Evolutionary conservation across 2,888 invertebrate species (phyloP).

Genomic region (Sphaerophoria taeniata): DNA sequence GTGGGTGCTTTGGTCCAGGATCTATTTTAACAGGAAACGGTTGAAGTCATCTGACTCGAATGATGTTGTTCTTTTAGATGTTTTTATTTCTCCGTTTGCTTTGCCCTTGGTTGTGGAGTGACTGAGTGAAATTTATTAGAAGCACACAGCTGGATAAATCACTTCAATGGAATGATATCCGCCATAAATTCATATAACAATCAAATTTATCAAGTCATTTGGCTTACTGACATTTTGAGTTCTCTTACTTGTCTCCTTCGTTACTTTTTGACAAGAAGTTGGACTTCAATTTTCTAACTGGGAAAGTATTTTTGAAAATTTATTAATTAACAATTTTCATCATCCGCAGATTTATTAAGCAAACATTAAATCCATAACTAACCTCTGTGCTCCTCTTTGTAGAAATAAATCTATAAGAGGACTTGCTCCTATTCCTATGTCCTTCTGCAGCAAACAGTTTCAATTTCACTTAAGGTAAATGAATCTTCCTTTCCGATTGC

Average conservation of each 20-base stretch:
- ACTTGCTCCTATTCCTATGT: no score
- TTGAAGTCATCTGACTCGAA: constrained; percentile 52
- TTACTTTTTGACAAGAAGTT: not conserved
- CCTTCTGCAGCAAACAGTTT: not conserved
- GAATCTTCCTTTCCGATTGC: not conserved
- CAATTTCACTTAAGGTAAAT: not conserved
- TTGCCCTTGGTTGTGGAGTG: constrained; percentile 40
- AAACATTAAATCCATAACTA: no score
- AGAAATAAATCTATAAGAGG: no score
- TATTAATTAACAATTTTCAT: no score
- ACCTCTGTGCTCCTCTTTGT: no score
- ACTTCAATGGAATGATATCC: constrained; percentile 72
- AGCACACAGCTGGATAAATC: constrained; percentile 70
- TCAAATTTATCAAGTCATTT: constrained; percentile 73
- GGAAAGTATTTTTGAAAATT: no score
- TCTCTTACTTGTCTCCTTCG: not conserved
- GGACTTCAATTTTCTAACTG: no score
- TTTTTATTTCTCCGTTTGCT: constrained; percentile 15
- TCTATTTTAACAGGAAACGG: constrained; percentile 33
- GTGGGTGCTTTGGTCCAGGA: not conserved
- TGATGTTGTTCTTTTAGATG: constrained; percentile 40
- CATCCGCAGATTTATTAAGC: no score
- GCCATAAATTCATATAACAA: constrained; percentile 74
- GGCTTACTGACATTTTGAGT: constrained; percentile 65
- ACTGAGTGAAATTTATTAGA: constrained; percentile 73